Evolutionary conservation across 2,113 vertebrate genomes (phyloP), one percentile per base, ranked within the genome.

Genomic region (Proteles cristata): DNA sequence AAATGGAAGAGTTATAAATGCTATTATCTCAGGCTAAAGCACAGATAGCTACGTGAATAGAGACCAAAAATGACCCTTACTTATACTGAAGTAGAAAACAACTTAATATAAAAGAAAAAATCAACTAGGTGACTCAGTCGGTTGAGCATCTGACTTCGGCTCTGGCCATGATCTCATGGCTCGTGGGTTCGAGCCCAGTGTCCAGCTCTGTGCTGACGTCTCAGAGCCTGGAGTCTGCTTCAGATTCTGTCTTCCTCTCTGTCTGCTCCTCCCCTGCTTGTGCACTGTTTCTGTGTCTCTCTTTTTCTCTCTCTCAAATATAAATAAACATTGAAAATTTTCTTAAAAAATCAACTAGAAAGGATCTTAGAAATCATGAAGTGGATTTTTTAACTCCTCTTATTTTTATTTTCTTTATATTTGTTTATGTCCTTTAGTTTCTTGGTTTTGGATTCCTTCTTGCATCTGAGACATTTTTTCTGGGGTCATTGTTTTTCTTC

Each of bases 331-430:
- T 61, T 58, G 7, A 58, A 58, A 58, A 23, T 23, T 0, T 2
- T 58, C 23, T 58, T 2, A 7, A 23, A 23, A 61, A 61, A 23
- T 1, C 7, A 69, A 83, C 14, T 83, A 58, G 14, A 77, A 96
- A 68, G 17, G 2, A 61, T 61, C 19, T n/a, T 76, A 82, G 35
- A 33, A 16, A 39, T 82, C 35, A 43, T 35, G 35, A 79, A 96
- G 45, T 80, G 68, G 43, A 66, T 86, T 81, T 81, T 90, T 82
- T 87, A 87, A 61, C 39, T 73, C 61, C 61, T 74, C 35, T 65
- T 50, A 61, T 76, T 83, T 88, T 94, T 53, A 73, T 66, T 96
- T 88, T 87, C 7, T 61, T 92, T 66, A 19, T 89, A n/a, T 92
- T 88, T 87, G 7, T 58, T 91, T 68, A 81, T 73, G 11, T 66